Conservation (phyloP, 2,797 vertebrate species). For the Cercopithecus hamlyni region DNA sequence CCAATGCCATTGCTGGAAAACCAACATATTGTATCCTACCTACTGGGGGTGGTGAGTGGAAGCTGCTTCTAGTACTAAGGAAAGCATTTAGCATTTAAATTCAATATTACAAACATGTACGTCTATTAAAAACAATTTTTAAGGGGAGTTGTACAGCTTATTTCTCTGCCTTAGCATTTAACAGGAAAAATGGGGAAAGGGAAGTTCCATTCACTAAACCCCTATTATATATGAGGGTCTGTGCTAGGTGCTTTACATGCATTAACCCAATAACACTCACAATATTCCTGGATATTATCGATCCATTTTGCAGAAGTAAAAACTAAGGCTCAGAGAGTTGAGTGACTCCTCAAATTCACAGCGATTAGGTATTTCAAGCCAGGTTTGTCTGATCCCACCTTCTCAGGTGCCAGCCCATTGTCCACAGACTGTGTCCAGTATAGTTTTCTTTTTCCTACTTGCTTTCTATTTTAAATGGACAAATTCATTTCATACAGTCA, state of each 20-base stretch:
- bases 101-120: not conserved
- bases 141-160: not conserved
- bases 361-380: not conserved
- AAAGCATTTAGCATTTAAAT: conserved; percentile 17
- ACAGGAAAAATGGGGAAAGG: not conserved
- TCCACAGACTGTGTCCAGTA: not conserved
- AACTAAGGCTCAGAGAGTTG: not conserved
- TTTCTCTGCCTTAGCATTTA: conserved; percentile 36
- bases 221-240: not conserved
- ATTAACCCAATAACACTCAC: not conserved
- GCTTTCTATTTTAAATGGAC: not conserved
- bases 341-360: not conserved
- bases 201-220: not conserved
- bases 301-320: not conserved
- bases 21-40: not conserved
- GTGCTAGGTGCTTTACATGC: not conserved
- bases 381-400: not conserved
- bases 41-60: not conserved
- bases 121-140: not conserved
- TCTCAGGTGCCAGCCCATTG: not conserved
- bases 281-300: not conserved
- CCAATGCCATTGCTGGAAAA: not conserved
- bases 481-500: not conserved
- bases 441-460: conserved; percentile 24
- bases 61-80: not conserved